Base-by-base conservation (phyloP, 2,797 vertebrate species). In the Argya squamiceps region DNA sequence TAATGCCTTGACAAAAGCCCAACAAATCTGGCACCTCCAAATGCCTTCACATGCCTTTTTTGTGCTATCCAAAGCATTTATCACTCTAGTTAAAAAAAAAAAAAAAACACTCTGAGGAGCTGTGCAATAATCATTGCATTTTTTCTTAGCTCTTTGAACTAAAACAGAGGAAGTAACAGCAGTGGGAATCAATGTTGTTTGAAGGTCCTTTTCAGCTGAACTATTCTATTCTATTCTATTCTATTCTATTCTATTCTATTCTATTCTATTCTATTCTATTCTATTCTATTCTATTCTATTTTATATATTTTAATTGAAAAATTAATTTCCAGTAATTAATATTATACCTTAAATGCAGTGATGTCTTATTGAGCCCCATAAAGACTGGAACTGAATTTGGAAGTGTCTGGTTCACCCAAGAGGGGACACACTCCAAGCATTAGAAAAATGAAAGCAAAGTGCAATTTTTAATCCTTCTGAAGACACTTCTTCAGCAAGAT, bases 71-170 rank as follows among this genome's bases (percentile, higher is more conserved):
- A 65, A 88, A 70, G 11, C 52, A 73, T 47, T 75, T 60, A 50
- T 30, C 15, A 18, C 3, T 19, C 8, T 14, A 44, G 8, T 56
- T 34, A 4, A 14, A 29, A 44, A 89, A 92, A 76, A 77, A 55
- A 5, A 13, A 39, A 9, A 5, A 1, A 16, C 23, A 15, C 15
- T 84, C 12, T 20, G 24, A 71, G 23, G 4, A 13, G 1, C 5
- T 34, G 6, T 46, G 20, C 19, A 70, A 12, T 24, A 83, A 18
- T 29, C 1, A 1, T 4, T 29, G 36, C 9, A 9, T 2, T 26
- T 21, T 76, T 85, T 32, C 21, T 39, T 50, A 58, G 3, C 9
- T 24, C 16, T 84, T 76, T 55, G 20, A 63, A 69, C 5, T 50
- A 47, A 71, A 85, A 11, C 1, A 6, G 26, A 37, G 3, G 11